Base-by-base conservation (phyloP, 1,140 invertebrate species). In the Drosophila trapezifrons region DNA sequence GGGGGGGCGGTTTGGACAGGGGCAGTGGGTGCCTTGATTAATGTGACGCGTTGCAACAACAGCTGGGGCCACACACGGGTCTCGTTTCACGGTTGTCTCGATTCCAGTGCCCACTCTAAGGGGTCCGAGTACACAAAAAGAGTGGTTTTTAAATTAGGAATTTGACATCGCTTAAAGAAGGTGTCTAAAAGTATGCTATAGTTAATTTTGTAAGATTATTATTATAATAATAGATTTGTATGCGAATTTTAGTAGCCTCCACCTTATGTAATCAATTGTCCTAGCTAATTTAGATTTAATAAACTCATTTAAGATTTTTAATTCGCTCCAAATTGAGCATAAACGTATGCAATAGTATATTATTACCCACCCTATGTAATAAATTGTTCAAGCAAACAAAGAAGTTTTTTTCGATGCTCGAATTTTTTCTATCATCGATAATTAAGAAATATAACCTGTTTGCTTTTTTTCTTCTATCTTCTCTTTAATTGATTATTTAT, bases 21-120 rank as follows among this genome's bases (percentile, higher is more conserved):
- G 73, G 55, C 72, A 46, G 20, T 55, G 55, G 75, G 64, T 51
- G 76, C 83, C 82, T 87, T 86, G 82, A 86, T 86, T 83, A 86
- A 86, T 86, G 82, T 87, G 83, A 79, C 71, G 76, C 82, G 47
- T 62, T 75, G 81, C 78, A 74, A 57, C 51, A 72, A 51, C 57
- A 81, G 57, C 70, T 54, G 71, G 77, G 57, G 43, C 40, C 52
- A 69, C 67, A 71, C 51, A 57, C 12, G n/a, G 67, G 60, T 76
- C 73, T 56, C 45, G 59, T 66, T 66, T 66, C 25, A 45, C 40
- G 40, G 46, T 46, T 66, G 46, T 47, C 51, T 57, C 60, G 37
- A 18, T 52, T 27, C 70, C n/a, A 40, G 4, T 25, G 57, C 4
- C 56, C 43, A 51, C 35, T 42, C 40, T 54, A 8, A 40, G 38